phyloP scores from a whole-genome alignment of 1,140 invertebrate species.

The Atta colombica region DNA sequence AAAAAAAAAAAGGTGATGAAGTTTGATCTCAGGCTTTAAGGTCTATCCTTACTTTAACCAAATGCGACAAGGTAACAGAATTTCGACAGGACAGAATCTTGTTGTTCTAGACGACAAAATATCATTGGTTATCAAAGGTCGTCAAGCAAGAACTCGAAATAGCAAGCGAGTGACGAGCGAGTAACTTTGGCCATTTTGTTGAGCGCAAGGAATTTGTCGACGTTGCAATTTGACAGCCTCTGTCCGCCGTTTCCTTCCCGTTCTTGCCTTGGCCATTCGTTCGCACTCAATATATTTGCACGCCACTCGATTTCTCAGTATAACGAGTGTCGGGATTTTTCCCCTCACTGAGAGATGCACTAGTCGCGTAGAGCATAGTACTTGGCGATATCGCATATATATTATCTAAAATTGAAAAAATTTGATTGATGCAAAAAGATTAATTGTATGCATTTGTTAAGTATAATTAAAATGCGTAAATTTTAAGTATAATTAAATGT shows the following conservation, averaged over 20 bases:
- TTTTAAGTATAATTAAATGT: not conserved
- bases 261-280: slow-evolving; percentile 56
- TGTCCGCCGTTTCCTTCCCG: slow-evolving; percentile 68
- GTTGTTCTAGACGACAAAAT: slow-evolving; percentile 73
- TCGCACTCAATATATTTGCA: slow-evolving; percentile 63
- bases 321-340: slow-evolving; percentile 69
- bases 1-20: not conserved
- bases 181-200: slow-evolving; percentile 83
- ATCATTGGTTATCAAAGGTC: not conserved
- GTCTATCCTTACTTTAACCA: slow-evolving; percentile 72
- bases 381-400: not conserved
- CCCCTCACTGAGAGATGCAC: slow-evolving; percentile 14
- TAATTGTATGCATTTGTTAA: not conserved
- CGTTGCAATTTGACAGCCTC: slow-evolving; percentile 80
- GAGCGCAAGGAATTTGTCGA: slow-evolving; percentile 84
- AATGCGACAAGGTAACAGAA: slow-evolving; percentile 43
- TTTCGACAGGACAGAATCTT: slow-evolving; percentile 66
- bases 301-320: slow-evolving; percentile 51
- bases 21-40: slow-evolving; percentile 66
- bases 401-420: not conserved
- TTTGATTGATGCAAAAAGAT: not conserved
- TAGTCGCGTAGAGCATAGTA: not conserved
- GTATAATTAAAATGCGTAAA: not conserved
- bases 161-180: slow-evolving; percentile 73
- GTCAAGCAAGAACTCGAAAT: slow-evolving; percentile 75